Conservation (phyloP, 53 echinoderm and acorn worm genomes). For the Henricia sp. region DNA sequence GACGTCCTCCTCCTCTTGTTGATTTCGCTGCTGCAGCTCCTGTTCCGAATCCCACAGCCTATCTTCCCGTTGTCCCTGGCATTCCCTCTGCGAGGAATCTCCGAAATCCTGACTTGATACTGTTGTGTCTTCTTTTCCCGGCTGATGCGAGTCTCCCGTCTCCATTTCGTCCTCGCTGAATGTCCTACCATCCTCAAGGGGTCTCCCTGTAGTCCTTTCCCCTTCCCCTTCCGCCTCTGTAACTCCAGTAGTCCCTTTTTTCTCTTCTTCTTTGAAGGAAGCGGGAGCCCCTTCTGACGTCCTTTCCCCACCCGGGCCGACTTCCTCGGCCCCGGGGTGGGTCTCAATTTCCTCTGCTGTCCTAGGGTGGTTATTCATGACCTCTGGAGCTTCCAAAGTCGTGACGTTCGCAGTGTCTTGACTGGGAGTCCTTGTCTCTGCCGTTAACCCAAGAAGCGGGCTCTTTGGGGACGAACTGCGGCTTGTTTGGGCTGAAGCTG, state of each 20-base stretch:
- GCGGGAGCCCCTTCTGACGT: slow-evolving; percentile 44
- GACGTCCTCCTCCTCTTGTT: not conserved
- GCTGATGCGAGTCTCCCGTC: not conserved
- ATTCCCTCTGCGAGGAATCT: slow-evolving; percentile 8
- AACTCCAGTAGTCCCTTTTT: not conserved
- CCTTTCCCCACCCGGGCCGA: slow-evolving; percentile 44
- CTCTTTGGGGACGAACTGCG: slow-evolving; percentile 13
- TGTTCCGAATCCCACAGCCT: not conserved
- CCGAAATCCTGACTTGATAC: not conserved
- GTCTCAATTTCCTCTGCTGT: slow-evolving; percentile 16
- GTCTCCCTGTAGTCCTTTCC: slow-evolving; percentile 38
- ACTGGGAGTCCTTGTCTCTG: slow-evolving; percentile 29
- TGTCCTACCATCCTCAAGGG: slow-evolving; percentile 28
- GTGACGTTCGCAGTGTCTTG: not conserved
- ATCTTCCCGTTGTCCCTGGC: not conserved
- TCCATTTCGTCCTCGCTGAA: slow-evolving; percentile 43
- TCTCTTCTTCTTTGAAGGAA: slow-evolving; percentile 13
- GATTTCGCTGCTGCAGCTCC: not conserved
- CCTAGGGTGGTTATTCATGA: not conserved
- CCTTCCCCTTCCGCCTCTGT: not conserved
- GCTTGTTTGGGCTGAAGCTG: not conserved
- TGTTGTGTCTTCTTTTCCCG: not conserved
- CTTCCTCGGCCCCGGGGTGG: slow-evolving; percentile 17
- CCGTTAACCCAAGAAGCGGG: not conserved
- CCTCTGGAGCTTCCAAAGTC: not conserved